A percentile compares a stretch with the other conserved stretches of the same genome.
These are phyloP conservation scores for Orchesellides sinensis DNA, from an alignment of 2,888 invertebrate species.

Conservation along the genomic window DNA sequence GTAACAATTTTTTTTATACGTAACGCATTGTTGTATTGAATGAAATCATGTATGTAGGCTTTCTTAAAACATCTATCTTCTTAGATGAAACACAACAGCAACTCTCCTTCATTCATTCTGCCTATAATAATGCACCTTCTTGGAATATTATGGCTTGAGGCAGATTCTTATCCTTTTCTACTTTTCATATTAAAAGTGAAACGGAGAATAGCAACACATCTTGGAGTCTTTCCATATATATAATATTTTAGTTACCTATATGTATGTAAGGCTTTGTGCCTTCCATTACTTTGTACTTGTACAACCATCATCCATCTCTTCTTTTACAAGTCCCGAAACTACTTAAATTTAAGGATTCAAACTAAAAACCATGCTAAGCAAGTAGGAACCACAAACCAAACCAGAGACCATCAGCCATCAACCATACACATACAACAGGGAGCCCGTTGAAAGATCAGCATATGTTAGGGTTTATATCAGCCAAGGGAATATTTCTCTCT, in stretches of 20 bases:
- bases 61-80: not conserved
- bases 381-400: slow-evolving; percentile 48
- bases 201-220: not conserved
- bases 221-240: too few species aligned
- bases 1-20: not conserved
- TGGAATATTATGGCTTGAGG: slow-evolving; percentile 28
- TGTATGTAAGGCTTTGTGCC: too few species aligned
- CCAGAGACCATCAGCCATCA: slow-evolving; percentile 38
- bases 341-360: slow-evolving; percentile 19
- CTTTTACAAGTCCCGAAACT: not conserved
- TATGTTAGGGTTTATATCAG: slow-evolving; percentile 41
- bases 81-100: not conserved
- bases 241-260: not conserved
- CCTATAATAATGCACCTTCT: slow-evolving; percentile 12
- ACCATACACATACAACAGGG: slow-evolving; percentile 18
- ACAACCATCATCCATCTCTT: slow-evolving; percentile 13
- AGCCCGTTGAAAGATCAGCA: slow-evolving; percentile 33
- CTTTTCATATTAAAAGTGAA: not conserved
- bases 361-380: slow-evolving; percentile 22
- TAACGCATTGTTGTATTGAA: not conserved
- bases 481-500: slow-evolving; percentile 40
- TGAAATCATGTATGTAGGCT: not conserved
- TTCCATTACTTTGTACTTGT: not conserved
- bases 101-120: not conserved
- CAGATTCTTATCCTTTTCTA: not conserved